Evolutionary conservation across 2,113 vertebrate species (phyloP).

Genomic region (Nothoprocta pentlandii): DNA sequence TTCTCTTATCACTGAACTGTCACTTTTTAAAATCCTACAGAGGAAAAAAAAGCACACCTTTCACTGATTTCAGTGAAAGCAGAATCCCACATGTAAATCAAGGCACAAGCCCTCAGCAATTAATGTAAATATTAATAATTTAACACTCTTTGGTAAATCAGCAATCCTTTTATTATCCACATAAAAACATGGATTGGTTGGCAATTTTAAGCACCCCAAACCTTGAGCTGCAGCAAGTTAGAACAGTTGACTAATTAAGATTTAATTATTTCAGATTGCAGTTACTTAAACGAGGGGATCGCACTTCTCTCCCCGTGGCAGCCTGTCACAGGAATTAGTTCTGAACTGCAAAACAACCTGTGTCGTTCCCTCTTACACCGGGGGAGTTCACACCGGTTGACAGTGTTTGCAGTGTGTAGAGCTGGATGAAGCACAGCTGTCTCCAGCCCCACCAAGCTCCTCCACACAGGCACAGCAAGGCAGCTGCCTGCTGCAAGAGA

Average conservation of each 20-base stretch:
- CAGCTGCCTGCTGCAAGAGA: no score
- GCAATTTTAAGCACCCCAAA: neutral
- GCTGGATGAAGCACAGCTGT: fast-evolving
- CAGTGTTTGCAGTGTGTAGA: neutral
- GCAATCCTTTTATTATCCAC: neutral
- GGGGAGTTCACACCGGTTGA: neutral
- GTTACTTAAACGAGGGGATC: neutral
- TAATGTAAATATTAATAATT: neutral
- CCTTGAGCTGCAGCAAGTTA: neutral
- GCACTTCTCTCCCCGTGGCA: neutral
- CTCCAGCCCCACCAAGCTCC: no score
- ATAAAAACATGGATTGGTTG: neutral
- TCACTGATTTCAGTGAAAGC: neutral
- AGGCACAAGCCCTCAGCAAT: neutral
- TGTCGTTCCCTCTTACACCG: neutral
- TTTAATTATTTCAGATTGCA: neutral
- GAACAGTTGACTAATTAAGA: neutral
- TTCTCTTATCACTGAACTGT: neutral
- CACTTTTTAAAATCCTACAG: neutral
- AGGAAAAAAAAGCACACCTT: neutral
- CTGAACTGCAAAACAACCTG: neutral
- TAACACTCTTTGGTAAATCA: neutral
- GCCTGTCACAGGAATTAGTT: neutral
- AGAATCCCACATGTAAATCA: neutral
- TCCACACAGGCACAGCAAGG: no score